A percentile compares a stretch with the other conserved stretches of the same genome.
These are phyloP conservation scores for Petroica traversi DNA, from an alignment of 2,113 vertebrate species.

Conservation along the genomic window DNA sequence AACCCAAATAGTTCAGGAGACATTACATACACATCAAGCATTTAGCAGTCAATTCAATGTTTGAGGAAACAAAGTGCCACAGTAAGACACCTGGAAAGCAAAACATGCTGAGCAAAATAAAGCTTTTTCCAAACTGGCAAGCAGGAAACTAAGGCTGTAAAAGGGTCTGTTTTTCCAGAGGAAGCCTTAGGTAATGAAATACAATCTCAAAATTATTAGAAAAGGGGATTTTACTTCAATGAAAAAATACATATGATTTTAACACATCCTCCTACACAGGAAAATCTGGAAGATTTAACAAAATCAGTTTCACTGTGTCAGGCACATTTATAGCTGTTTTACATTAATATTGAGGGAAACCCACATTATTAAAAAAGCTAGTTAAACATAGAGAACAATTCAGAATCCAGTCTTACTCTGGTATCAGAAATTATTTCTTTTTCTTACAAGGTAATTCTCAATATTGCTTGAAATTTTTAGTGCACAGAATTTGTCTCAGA, in stretches of 20 bases:
- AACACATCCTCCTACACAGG: neutral
- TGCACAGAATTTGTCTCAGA: conserved; percentile 10
- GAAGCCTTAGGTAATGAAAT: neutral
- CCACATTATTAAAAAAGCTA: conserved; percentile 6
- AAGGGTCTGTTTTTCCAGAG: neutral
- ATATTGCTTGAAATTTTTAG: conserved; percentile 63
- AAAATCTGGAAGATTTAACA: conserved; percentile 52
- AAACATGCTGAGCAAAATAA: neutral
- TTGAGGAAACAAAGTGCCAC: neutral
- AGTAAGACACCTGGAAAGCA: neutral
- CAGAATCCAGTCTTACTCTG: conserved; percentile 29
- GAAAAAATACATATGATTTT: conserved; percentile 25
- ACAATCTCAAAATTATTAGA: conserved; percentile 18
- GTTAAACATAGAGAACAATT: conserved; percentile 42
- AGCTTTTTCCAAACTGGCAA: neutral
- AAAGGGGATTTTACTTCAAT: neutral
- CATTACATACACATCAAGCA: neutral
- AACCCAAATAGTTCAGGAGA: neutral
- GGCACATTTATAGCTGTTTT: conserved; percentile 49
- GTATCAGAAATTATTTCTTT: conserved; percentile 15
- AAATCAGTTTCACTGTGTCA: conserved; percentile 18
- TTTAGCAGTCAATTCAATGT: neutral
- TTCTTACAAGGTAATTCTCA: conserved; percentile 32
- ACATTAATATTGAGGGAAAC: conserved; percentile 39
- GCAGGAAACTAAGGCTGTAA: neutral